Percentiles rank a stretch among this genome's conserved stretches.
phyloP scores from a whole-genome alignment of 2,888 invertebrate genomes.

The Camponotus fellah region DNA sequence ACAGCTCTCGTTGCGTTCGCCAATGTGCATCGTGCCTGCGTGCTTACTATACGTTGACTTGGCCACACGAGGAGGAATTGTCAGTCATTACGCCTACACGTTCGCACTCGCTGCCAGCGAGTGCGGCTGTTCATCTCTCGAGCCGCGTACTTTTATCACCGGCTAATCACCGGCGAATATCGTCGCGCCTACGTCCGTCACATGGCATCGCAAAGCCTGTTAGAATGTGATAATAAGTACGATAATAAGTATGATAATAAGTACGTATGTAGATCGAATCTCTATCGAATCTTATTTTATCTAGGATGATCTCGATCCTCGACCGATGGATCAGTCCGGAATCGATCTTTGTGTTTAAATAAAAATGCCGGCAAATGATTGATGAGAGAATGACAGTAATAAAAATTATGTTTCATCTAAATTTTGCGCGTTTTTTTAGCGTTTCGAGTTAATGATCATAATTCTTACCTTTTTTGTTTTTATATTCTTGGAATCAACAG shows the following conservation, averaged over 20 bases:
- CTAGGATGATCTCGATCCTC: background rate
- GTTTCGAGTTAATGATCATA: background rate
- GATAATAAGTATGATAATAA: constrained; percentile 28
- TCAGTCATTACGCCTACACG: constrained; percentile 74
- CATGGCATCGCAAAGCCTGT: background rate
- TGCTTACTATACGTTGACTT: constrained; percentile 62
- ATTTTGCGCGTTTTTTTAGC: background rate
- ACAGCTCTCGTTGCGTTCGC: constrained; percentile 59
- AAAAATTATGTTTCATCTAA: background rate
- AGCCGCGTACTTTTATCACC: background rate
- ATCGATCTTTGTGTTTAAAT: background rate
- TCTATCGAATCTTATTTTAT: background rate
- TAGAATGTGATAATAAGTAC: background rate
- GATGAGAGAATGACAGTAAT: background rate
- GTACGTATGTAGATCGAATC: background rate
- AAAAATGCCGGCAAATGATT: background rate
- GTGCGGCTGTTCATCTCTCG: constrained; percentile 28
- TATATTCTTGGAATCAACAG: background rate
- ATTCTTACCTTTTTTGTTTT: background rate
- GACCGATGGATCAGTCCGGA: background rate
- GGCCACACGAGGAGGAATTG: constrained; percentile 73
- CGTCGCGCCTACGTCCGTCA: constrained; percentile 23
- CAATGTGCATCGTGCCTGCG: constrained; percentile 52
- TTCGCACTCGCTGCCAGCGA: constrained; percentile 48
- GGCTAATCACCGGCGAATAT: constrained; percentile 34